Conservation (phyloP, 2,888 invertebrate genomes). For the Notocelia uddmanniana region DNA sequence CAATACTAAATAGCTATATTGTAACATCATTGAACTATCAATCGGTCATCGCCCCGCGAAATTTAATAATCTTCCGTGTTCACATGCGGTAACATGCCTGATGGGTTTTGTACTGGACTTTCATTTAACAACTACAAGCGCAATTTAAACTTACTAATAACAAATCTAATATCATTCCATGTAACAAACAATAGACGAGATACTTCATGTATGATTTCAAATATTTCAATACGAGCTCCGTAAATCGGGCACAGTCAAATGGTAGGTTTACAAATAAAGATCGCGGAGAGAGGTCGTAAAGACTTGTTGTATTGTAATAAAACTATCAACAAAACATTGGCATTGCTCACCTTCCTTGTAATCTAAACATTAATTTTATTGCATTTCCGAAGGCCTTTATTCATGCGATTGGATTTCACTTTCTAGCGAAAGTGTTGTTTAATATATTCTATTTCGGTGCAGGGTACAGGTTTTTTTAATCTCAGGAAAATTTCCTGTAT, state of each 20-base stretch:
- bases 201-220: no score
- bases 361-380: slow-evolving; percentile 33
- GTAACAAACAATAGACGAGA: no score
- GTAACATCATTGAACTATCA: slow-evolving; percentile 37
- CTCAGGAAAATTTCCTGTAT: no score
- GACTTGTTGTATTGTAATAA: not conserved
- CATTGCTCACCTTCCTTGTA: slow-evolving; percentile 8
- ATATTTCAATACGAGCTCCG: not conserved
- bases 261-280: not conserved
- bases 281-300: not conserved
- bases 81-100: slow-evolving; percentile 9
- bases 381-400: slow-evolving; percentile 25
- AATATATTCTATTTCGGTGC: slow-evolving; percentile 30
- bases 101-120: slow-evolving; percentile 6
- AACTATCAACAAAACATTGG: slow-evolving; percentile 24
- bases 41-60: slow-evolving; percentile 30
- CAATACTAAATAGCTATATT: slow-evolving; percentile 36
- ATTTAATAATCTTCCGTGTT: slow-evolving; percentile 28
- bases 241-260: not conserved
- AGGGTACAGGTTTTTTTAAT: slow-evolving; percentile 4
- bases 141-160: no score
- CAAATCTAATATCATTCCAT: no score
- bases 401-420: slow-evolving; percentile 28
- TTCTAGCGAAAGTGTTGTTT: slow-evolving; percentile 34
- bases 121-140: not conserved